Evolutionary conservation across 2,797 vertebrate species (phyloP), one percentile per base, ranked within the genome.

Genomic region (Enteromius unitaeniatus): DNA sequence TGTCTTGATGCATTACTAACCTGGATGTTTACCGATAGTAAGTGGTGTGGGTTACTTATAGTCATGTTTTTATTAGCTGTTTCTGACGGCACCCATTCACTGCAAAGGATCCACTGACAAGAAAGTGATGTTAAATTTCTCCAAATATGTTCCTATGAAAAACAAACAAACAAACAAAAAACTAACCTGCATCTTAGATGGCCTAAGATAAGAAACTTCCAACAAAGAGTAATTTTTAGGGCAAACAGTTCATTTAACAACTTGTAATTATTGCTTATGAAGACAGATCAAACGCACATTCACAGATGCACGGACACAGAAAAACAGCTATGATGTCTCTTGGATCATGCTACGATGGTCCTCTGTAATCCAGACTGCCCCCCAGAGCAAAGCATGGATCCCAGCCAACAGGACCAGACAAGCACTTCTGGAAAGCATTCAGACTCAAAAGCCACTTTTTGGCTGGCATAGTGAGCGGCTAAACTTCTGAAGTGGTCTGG

Each of bases 361-460:
- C 92, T 93, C 93, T 93, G 91, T 91, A 93, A 93, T 92, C 91
- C 93, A 94, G 91, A 93, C 90, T 92, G 91, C 83, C 72, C 60
- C 91, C 90, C 74, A 75, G 60, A 72, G 86, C 31, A 64, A 68
- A 92, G 90, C 90, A 89, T 97, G 96, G 96, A 95, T 5, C 85
- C 64, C 0, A 10, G 96, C 96, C 96, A 93, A 95, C 94, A 90
- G 47, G 92, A 90, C 93, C 95, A 95, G 94, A 91, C 93, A 93
- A 93, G 92, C 95, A 96, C 96, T 96, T 96, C 95, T 95, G 93
- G 93, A 93, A 96, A 95, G 93, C 94, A 95, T 96, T 95, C 95
- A 92, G 34, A 93, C 96, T 96, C 95, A 95, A 96, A 96, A 95
- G 92, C 92, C 92, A 93, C 90, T 93, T 94, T 93, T 93, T 90